Evolutionary conservation across 2,797 vertebrate species (phyloP).

Genomic region (Notolabrus celidotus): DNA sequence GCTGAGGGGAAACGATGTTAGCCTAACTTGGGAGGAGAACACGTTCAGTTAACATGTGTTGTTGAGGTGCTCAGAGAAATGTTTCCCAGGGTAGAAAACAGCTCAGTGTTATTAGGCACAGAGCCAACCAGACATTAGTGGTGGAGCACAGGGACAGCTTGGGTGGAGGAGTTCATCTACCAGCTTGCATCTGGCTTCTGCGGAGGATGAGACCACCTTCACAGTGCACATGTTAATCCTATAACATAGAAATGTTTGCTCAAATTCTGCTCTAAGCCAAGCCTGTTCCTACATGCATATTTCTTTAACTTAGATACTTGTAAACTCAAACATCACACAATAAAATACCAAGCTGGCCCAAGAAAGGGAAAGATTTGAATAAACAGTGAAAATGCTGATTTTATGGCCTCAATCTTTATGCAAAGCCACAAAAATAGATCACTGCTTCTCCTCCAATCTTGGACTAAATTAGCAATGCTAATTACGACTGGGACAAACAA

Average conservation of each 20-base stretch:
- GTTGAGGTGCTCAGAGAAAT: conserved; percentile 47
- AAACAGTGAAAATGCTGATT: no score
- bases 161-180: conserved; percentile 9
- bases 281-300: no score
- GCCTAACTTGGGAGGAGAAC: conserved; percentile 25
- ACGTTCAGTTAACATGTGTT: conserved; percentile 54
- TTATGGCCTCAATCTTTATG: no score
- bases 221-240: background rate
- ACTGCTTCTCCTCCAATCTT: no score
- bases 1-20: conserved; percentile 38
- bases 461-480: no score
- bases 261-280: no score
- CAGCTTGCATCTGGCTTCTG: conserved; percentile 9
- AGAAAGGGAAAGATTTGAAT: background rate
- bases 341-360: background rate
- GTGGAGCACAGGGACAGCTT: conserved; percentile 33
- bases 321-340: background rate
- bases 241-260: conserved; percentile 9
- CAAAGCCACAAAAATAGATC: no score
- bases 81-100: conserved; percentile 31
- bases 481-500: no score
- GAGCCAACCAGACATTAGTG: conserved; percentile 43
- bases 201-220: conserved; percentile 2
- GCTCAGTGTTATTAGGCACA: conserved; percentile 47
- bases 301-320: no score